Evolutionary conservation across 2,888 invertebrate genomes (phyloP), one percentile per base, ranked within the genome.

Genomic region (Teinopalpus imperialis): DNA sequence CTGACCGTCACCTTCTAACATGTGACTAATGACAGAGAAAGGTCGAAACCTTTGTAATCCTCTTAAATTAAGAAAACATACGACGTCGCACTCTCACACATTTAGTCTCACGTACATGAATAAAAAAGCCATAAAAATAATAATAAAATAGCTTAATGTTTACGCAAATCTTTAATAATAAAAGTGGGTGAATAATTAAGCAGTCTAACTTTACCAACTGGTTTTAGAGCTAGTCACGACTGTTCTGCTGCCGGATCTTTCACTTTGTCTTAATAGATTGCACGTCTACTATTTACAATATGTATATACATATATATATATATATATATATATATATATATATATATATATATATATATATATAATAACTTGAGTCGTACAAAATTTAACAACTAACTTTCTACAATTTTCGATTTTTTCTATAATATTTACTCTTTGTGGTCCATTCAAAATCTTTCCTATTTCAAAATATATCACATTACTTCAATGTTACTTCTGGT

Each of bases 161-260:
- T 24, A 23, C 27, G 9, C 34, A 29, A 46, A 30, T 24, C 23
- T 13, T 34, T 40, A 16, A 13, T 32, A 21, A 35, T 41, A 46
- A 41, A 41, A n/a, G 8, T 27, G 30, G 23, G 35, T 41, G 29
- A 41, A 46, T 46, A 46, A 40, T 41, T 41, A 40, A 31, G 31
- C 13, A 20, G 32, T 20, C 9, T 32, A 24, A 23, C 16, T 37
- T 21, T n/a, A 35, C 6, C 14, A 29, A 46, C 41, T 9, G 30
- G 41, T 46, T 46, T 37, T 30, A 8, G 24, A 46, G 35, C 21
- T 34, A 46, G 24, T 57, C 59, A 54, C 53, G 57, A 23, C 5
- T 39, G 23, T 27, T 29, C 20, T 26, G 36, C 16, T 30, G 27
- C 8, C 39, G 32, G 13, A 9, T 44, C 39, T 45, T 40, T 45